phyloP scores from a whole-genome alignment of 2,888 invertebrate genomes.

The Litoditis marina region DNA sequence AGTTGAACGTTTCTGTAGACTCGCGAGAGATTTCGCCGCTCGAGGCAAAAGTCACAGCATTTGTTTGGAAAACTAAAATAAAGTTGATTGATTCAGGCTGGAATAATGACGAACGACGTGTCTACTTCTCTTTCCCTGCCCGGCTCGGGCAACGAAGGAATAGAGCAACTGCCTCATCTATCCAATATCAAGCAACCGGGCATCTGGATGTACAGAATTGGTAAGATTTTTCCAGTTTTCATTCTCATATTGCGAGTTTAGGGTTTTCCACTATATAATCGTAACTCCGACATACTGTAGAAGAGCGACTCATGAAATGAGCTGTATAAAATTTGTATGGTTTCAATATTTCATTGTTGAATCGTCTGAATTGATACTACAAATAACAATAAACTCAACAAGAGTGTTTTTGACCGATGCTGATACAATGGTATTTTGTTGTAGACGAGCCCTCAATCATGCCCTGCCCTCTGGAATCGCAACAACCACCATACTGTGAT shows the following conservation, averaged over 20 bases:
- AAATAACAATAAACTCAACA: no score
- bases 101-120: conserved; percentile 53
- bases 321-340: no score
- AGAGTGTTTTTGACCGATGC: no score
- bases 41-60: neutral
- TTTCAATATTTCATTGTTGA: no score
- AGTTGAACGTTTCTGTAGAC: neutral
- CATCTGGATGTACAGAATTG: conserved; percentile 56
- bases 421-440: neutral
- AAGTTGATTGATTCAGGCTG: conserved; percentile 33
- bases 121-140: conserved; percentile 53
- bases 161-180: conserved; percentile 52
- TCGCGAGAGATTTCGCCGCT: neutral
- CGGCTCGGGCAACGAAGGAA: conserved; percentile 57
- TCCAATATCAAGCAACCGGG: conserved; percentile 58
- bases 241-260: no score
- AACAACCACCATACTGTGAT: conserved; percentile 60
- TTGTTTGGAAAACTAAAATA: neutral
- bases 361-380: no score
- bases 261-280: no score
- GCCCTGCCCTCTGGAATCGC: conserved; percentile 48
- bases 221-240: no score
- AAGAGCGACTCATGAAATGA: no score
- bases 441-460: conserved; percentile 37
- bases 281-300: no score